A percentile compares a stretch with the other conserved stretches of the same genome.
These are phyloP conservation scores for Sarcophaga caerulescens DNA, from an alignment of 2,888 invertebrate species.

Conservation along the genomic window DNA sequence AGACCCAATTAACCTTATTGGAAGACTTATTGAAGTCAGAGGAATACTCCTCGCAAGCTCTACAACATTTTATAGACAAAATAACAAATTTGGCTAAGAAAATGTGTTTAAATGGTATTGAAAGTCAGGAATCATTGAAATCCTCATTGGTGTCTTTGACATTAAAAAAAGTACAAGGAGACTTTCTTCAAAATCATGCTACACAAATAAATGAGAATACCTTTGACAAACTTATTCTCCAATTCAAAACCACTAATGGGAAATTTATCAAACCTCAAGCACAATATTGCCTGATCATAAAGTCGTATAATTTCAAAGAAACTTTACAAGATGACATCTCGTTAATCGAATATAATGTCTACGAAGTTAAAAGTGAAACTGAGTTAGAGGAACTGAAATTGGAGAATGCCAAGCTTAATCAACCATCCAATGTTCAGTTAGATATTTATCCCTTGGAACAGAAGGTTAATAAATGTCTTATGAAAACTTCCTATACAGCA, in stretches of 20 bases:
- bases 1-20: slow-evolving; percentile 55
- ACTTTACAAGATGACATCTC: slow-evolving; percentile 40
- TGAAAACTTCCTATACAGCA: slow-evolving; percentile 51
- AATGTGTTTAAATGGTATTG: slow-evolving; percentile 45
- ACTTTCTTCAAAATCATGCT: slow-evolving; percentile 42
- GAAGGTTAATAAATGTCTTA: slow-evolving; percentile 54
- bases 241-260: slow-evolving; percentile 51
- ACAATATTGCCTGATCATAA: slow-evolving; percentile 57
- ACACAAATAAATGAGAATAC: slow-evolving; percentile 58
- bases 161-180: slow-evolving; percentile 54
- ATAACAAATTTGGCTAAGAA: slow-evolving; percentile 50
- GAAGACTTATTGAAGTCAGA: slow-evolving; percentile 59
- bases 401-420: background rate
- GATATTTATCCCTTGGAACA: slow-evolving; percentile 60
- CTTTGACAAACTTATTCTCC: slow-evolving; percentile 56
- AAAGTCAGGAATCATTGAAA: slow-evolving; percentile 44
- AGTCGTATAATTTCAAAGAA: slow-evolving; percentile 52
- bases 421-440: slow-evolving; percentile 37
- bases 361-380: slow-evolving; percentile 32
- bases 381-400: slow-evolving; percentile 52
- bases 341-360: slow-evolving; percentile 57
- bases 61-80: slow-evolving; percentile 52
- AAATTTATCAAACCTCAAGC: slow-evolving; percentile 38
- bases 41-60: slow-evolving; percentile 22
- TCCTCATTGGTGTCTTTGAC: slow-evolving; percentile 43